phyloP scores from a whole-genome alignment of 2,797 vertebrate species.

The Hippoglossus hippoglossus region DNA sequence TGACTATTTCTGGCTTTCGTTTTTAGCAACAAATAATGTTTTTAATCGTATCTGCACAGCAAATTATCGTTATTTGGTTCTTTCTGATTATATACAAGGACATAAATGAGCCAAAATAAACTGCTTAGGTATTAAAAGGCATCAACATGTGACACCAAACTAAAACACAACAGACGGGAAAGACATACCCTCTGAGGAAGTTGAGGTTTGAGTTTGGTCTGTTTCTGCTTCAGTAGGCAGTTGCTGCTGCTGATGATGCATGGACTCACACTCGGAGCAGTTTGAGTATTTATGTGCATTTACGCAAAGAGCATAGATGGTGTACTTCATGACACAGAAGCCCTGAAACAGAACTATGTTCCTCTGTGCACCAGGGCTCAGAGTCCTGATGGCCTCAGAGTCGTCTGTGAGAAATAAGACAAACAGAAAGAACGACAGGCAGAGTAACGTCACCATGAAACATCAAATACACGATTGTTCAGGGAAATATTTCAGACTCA shows the following conservation, averaged over 20 bases:
- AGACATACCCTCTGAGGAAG: conserved; percentile 69
- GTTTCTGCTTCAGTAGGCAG: conserved; percentile 55
- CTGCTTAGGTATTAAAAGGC: background rate
- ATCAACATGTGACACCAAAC: background rate
- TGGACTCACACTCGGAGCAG: conserved; percentile 79
- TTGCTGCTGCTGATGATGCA: conserved; percentile 41
- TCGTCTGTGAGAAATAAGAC: conserved; percentile 63
- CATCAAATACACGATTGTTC: background rate
- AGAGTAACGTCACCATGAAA: background rate
- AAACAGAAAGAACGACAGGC: background rate
- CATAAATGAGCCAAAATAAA: background rate
- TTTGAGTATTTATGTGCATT: conserved; percentile 85
- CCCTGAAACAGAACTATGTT: conserved; percentile 90
- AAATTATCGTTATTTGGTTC: background rate
- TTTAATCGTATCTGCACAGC: too few species aligned
- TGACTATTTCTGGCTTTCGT: too few species aligned
- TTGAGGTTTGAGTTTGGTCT: conserved; percentile 52
- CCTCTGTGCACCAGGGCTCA: conserved; percentile 77
- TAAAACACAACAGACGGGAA: background rate
- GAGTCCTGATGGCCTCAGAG: conserved; percentile 48
- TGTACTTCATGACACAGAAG: conserved; percentile 97
- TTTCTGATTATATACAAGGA: background rate
- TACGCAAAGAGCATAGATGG: conserved; percentile 93
- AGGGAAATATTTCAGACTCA: too few species aligned
- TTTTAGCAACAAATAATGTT: too few species aligned